phyloP scores from a whole-genome alignment of 2,797 vertebrate species.

The Apogon hyalosoma region DNA sequence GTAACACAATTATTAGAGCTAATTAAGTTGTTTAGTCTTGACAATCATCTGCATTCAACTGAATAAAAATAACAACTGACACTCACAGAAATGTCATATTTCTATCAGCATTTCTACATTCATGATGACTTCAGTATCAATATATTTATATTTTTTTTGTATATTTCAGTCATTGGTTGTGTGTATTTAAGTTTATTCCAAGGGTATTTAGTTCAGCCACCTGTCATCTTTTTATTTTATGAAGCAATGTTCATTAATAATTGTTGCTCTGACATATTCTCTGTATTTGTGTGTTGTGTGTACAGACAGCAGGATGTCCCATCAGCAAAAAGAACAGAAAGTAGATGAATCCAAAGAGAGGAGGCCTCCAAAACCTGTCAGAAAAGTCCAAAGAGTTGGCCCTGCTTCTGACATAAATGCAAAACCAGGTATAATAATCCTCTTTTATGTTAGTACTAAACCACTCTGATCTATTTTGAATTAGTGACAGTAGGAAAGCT shows the following conservation, averaged over 20 bases:
- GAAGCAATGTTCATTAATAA: neutral
- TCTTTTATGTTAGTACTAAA: slow-evolving; percentile 37
- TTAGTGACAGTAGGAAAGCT: slow-evolving; percentile 44
- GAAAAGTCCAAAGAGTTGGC: slow-evolving; percentile 90
- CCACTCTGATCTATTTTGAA: slow-evolving; percentile 47
- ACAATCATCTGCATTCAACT: too few species aligned
- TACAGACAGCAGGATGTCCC: slow-evolving; percentile 67
- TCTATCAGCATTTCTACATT: too few species aligned
- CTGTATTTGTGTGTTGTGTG: slow-evolving; percentile 20
- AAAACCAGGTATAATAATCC: slow-evolving; percentile 86
- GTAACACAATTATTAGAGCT: too few species aligned
- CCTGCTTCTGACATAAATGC: slow-evolving; percentile 82
- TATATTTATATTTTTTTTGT: too few species aligned
- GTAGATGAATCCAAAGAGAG: slow-evolving; percentile 73
- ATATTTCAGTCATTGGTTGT: too few species aligned
- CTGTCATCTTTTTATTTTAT: neutral
- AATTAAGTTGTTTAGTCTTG: too few species aligned
- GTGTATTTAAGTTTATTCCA: too few species aligned
- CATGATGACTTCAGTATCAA: too few species aligned
- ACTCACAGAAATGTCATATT: too few species aligned
- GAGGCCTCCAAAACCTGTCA: slow-evolving; percentile 82
- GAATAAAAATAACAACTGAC: too few species aligned
- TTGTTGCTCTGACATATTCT: slow-evolving; percentile 5
- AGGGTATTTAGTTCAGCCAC: neutral
- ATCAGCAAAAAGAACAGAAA: slow-evolving; percentile 57